Percentiles rank a stretch among this genome's conserved stretches.
Conservation (phyloP, 2,797 vertebrate species). For the Sebastes melanostomus region DNA sequence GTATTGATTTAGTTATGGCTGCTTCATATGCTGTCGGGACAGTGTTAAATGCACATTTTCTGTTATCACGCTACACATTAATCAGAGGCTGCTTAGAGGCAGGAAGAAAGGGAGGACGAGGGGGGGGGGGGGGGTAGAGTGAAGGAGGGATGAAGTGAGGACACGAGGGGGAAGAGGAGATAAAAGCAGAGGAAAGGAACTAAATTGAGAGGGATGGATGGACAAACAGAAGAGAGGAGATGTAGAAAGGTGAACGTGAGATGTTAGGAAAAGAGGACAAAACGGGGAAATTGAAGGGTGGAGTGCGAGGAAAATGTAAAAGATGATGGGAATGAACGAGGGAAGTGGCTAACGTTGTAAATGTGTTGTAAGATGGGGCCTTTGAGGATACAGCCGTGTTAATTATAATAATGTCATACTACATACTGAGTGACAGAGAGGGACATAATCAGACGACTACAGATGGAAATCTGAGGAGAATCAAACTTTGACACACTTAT, state of each 20-base stretch:
- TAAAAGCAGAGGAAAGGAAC: neutral
- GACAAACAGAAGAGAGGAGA: neutral
- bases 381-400: neutral
- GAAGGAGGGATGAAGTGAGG: slow-evolving; percentile 21
- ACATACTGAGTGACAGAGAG: neutral
- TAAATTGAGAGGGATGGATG: neutral
- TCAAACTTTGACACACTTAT: neutral
- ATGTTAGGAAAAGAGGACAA: neutral
- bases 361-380: neutral
- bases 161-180: neutral
- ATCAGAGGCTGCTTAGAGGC: slow-evolving; percentile 68
- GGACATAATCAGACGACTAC: neutral
- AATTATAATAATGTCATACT: neutral
- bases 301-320: neutral
- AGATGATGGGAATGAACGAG: neutral
- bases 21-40: slow-evolving; percentile 89
- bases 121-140: neutral
- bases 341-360: neutral
- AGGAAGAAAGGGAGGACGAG: neutral
- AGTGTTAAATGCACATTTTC: slow-evolving; percentile 94
- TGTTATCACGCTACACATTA: slow-evolving; percentile 77
- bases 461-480: neutral
- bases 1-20: slow-evolving; percentile 89
- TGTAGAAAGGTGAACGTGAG: neutral
- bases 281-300: neutral